These are phyloP conservation scores for Apodemus agrarius DNA, from an alignment of 2,797 vertebrate species.

Conservation along the genomic window DNA sequence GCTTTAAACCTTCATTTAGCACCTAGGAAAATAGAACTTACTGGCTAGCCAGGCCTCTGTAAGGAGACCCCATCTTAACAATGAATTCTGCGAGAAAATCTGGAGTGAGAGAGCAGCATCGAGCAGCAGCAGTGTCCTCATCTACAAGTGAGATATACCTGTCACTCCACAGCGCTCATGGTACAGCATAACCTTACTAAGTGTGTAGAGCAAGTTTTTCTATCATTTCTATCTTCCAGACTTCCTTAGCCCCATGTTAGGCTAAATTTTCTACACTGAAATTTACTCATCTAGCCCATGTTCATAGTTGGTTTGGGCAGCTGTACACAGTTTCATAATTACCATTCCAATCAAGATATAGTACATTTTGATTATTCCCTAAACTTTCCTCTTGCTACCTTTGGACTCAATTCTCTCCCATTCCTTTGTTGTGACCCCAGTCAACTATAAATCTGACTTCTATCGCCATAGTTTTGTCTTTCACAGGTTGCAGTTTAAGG, in stretches of 20 bases:
- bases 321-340: background rate
- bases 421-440: background rate
- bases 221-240: background rate
- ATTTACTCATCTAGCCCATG: background rate
- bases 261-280: background rate
- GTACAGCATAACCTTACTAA: background rate
- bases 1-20: background rate
- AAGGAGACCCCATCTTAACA: constrained; percentile 12
- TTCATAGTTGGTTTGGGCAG: constrained; percentile 7
- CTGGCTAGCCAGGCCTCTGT: background rate
- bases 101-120: background rate
- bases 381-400: background rate
- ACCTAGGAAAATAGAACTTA: constrained; percentile 61
- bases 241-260: background rate
- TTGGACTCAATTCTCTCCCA: background rate
- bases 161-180: background rate
- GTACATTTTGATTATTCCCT: background rate
- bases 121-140: background rate
- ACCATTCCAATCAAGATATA: background rate
- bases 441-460: background rate
- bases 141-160: background rate
- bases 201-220: background rate
- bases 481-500: background rate
- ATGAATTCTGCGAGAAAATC: constrained; percentile 1
- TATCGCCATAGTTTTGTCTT: constrained; percentile 28